Percentiles rank a stretch among this genome's conserved stretches.
These are phyloP conservation scores for Bombus picipes DNA, from an alignment of 1,140 invertebrate species.

Conservation along the genomic window DNA sequence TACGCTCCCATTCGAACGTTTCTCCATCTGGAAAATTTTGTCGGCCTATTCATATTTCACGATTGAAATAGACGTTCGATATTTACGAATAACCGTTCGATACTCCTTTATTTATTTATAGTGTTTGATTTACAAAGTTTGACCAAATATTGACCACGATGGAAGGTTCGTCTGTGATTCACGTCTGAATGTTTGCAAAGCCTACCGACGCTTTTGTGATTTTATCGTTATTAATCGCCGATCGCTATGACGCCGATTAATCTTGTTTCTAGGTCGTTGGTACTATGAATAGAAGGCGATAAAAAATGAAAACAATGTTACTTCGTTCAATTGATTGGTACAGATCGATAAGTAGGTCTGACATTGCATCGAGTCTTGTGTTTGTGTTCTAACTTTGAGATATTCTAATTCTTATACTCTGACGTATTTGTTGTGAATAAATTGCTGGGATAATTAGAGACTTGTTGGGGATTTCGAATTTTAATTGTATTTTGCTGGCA, in stretches of 20 bases:
- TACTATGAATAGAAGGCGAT: no score
- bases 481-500: no score
- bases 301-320: not conserved
- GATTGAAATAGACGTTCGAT: not conserved
- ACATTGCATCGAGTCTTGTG: no score
- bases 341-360: no score
- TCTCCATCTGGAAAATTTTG: not conserved
- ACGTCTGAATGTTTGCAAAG: not conserved
- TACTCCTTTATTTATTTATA: slow-evolving; percentile 23
- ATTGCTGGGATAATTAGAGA: no score
- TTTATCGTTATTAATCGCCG: not conserved
- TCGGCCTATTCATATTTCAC: not conserved
- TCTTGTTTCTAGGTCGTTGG: no score
- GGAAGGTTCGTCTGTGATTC: not conserved
- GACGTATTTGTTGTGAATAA: no score
- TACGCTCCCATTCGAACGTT: no score
- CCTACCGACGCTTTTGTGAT: not conserved
- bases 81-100: not conserved
- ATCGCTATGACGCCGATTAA: not conserved
- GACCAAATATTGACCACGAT: not conserved
- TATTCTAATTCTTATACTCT: no score
- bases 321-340: not conserved
- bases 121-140: not conserved
- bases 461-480: no score
- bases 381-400: no score